Base-by-base conservation (phyloP, 2,888 invertebrate species). In the Synanthedon tipuliformis region DNA sequence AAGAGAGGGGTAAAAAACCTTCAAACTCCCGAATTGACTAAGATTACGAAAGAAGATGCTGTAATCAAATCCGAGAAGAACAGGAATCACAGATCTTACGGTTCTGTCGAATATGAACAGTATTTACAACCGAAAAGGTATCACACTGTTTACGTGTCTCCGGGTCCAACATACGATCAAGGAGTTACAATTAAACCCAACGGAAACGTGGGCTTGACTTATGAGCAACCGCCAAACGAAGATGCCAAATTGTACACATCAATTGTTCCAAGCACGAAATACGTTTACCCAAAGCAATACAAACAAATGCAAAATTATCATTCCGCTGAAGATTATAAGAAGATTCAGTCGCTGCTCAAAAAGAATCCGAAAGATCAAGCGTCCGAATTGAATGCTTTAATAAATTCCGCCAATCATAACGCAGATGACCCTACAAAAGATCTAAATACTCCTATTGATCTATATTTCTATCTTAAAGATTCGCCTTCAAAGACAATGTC, bases 291-390 rank as follows among this genome's bases (percentile, higher is more conserved):
- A 1, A 82, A 81, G 61, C 71, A 78, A 27, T 78, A 75, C 51
- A 63, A 59, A 41, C 78, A 78, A 64, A 73, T 73, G 73, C 71
- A 82, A 50, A 61, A 61, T 11, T 81, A 82, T 45, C 71, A 79
- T 55, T 75, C 84, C 2, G 65, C 73, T 3, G 74, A 81, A 56
- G 81, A 86, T 50, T 75, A 89, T 10, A 71, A 80, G 48, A 73
- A 82, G 8, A 64, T 90, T 1, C 87, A 80, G 59, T 78, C 84
- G 11, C 60, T 90, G 49, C 61, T 90, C 13, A 81, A 81, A 1
- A 88, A 89, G 64, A 71, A 75, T 11, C 88, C 89, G 0, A 76
- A 75, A 41, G 78, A 82, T 41, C 90, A 90, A 59, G 62, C 89
- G 10, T 69, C 83, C 52, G 85, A 88, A 53, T 69, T 90, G 12